Conservation (phyloP, 2,888 invertebrate species). For the Epinotia nisella region DNA sequence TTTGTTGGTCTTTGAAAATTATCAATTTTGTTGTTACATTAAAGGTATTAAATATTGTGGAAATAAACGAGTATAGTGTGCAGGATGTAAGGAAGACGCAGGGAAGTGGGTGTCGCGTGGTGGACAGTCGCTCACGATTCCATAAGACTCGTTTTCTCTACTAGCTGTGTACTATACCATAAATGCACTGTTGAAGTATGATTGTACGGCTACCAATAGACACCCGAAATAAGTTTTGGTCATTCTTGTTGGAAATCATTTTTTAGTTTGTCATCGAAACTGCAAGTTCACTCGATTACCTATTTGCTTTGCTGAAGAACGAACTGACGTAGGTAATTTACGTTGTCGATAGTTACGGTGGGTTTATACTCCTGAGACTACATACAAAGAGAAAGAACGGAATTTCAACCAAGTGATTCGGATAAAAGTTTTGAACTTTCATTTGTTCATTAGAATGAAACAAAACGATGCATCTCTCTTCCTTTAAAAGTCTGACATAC, state of each 20-base stretch:
- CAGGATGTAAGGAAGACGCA: conserved; percentile 6
- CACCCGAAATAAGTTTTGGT: background rate
- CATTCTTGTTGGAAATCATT: background rate
- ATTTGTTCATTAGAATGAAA: no score
- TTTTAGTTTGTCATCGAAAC: no score
- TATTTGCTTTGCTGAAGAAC: no score
- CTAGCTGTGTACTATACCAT: conserved; percentile 29
- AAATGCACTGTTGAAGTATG: conserved; percentile 13
- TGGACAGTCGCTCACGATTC: background rate
- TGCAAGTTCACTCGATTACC: no score
- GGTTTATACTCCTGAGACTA: no score
- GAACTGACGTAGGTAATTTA: no score
- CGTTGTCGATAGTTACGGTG: no score
- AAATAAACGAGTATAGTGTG: conserved; percentile 36
- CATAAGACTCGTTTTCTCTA: conserved; percentile 2
- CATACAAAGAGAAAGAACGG: no score
- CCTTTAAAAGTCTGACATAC: no score
- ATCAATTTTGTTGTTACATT: conserved; percentile 30
- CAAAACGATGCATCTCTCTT: no score
- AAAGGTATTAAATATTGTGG: conserved; percentile 33
- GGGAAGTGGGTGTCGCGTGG: background rate
- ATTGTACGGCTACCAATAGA: background rate
- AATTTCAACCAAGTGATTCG: no score
- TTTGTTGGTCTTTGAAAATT: conserved; percentile 36
- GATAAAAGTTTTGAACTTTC: no score